Evolutionary conservation across 2,797 vertebrate species (phyloP).

Genomic region (Lacerta viridis): DNA sequence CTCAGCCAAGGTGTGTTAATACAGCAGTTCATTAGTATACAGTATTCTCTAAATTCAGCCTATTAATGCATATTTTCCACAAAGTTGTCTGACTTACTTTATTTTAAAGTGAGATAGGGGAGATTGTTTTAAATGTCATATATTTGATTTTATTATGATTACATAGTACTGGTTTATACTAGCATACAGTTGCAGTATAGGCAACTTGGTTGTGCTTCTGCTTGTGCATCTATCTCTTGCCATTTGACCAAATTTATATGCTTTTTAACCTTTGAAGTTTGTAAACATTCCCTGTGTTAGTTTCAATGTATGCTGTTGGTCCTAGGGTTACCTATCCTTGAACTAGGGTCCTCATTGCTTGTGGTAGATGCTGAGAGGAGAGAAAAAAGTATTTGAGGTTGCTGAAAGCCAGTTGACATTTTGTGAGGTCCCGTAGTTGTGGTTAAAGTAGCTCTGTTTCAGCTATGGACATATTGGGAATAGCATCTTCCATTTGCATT

Average conservation of each 20-base stretch:
- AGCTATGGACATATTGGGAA: constrained; percentile 18
- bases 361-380: neutral
- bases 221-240: neutral
- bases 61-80: neutral
- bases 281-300: neutral
- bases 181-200: neutral
- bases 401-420: constrained; percentile 15
- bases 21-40: neutral
- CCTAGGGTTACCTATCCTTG: neutral
- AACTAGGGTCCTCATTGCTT: constrained; percentile 24
- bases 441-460: constrained; percentile 29
- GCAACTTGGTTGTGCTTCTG: neutral
- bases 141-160: neutral
- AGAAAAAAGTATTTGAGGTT: neutral
- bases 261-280: neutral
- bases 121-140: constrained; percentile 16
- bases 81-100: too few relatives aligned
- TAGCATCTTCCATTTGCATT: neutral
- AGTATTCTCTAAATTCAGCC: neutral
- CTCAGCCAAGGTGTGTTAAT: neutral
- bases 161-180: neutral
- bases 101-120: neutral
- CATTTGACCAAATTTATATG: neutral
- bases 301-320: neutral
- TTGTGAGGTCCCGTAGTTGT: neutral